Percentiles rank a stretch among this genome's conserved stretches.
Evolutionary conservation across 2,888 invertebrate species (phyloP).

Genomic region (Callinectes sapidus): DNA sequence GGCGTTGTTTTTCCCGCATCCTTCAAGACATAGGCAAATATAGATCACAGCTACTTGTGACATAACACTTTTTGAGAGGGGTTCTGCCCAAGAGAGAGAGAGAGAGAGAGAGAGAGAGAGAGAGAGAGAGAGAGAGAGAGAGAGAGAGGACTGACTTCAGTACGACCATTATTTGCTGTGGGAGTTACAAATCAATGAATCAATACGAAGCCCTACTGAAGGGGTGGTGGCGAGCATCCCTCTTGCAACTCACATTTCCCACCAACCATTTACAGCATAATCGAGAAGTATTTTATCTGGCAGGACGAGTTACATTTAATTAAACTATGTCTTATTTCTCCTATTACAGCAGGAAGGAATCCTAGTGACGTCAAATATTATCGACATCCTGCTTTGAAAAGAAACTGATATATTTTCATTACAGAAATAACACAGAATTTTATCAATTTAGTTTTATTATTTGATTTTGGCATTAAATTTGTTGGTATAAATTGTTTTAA

Average conservation of each 20-base stretch:
- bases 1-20: no score
- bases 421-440: background rate
- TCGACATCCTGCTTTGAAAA: background rate
- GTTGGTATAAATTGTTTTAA: background rate
- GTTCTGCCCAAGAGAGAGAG: no score
- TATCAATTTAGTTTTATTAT: background rate
- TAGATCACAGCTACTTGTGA: no score
- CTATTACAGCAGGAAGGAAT: background rate
- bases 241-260: background rate
- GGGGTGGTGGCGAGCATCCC: background rate
- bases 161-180: background rate
- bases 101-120: background rate
- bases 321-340: background rate
- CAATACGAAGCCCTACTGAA: background rate
- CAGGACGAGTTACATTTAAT: background rate
- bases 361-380: background rate
- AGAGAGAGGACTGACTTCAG: background rate
- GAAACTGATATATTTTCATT: background rate
- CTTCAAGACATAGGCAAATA: no score
- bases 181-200: constrained; percentile 27
- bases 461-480: background rate
- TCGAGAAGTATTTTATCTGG: no score
- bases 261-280: no score
- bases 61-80: no score
- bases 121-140: background rate